Evolutionary conservation across 2,113 vertebrate genomes (phyloP), one percentile per base, ranked within the genome.

Genomic region (Muscicapa adusta): DNA sequence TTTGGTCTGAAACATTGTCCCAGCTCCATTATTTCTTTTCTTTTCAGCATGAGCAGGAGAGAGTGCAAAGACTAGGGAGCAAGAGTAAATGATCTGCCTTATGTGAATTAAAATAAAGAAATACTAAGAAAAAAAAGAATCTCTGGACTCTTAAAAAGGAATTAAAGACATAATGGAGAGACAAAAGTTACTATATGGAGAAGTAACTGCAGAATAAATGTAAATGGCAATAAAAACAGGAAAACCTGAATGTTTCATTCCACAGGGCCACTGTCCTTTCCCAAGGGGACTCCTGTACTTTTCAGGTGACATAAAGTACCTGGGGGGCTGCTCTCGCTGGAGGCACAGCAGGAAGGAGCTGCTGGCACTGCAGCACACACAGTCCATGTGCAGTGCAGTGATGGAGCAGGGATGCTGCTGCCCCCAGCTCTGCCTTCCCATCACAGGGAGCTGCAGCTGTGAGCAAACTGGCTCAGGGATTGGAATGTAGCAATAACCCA

Each of bases 401-500:
- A 38, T 51, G 95, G 38, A 91, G 91, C 50, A 51, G 89, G 87
- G 85, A 93, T 89, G 91, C 88, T 94, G 94, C 97, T 92, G 96
- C 95, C 97, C 91, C 62, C 94, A 63, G 92, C 95, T 84, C 96
- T 80, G 92, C 79, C 97, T 91, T 94, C 93, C 85, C 97, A 88
- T 89, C 96, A 79, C 97, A 97, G 96, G 97, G 96, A 98, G 97
- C 97, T 71, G 89, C 97, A 63, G 90, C 97, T 98, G 97, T 88
- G 83, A 97, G 96, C 96, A 98, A 97, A 97, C 97, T 91, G 97
- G 97, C 96, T 74, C 97, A 95, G 96, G 97, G 96, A 38, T 28
- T 95, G 97, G 97, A 98, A 98, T 96, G 97, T 31, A 96, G 97
- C 97, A 98, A 96, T 98, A 96, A 97, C 96, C 94, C 96, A 97